phyloP scores from a whole-genome alignment of 2,888 invertebrate species.

The Andrena haemorrhoa region DNA sequence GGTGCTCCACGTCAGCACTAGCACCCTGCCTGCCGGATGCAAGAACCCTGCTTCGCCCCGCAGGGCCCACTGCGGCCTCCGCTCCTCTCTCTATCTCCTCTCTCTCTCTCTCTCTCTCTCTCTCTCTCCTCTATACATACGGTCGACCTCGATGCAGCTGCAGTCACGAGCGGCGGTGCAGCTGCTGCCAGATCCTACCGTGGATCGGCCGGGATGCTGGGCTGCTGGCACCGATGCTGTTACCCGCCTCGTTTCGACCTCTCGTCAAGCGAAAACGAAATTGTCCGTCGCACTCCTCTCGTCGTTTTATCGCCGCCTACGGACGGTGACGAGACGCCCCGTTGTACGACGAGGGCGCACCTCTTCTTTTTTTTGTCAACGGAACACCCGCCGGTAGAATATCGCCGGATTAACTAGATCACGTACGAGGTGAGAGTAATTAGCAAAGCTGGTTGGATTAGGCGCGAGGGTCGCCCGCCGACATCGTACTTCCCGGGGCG shows the following conservation, averaged over 20 bases:
- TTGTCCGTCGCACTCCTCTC: constrained; percentile 70
- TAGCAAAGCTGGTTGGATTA: not conserved
- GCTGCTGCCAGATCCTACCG: constrained; percentile 68
- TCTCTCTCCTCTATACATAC: constrained; percentile 27
- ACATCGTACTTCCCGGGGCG: too few relatives aligned
- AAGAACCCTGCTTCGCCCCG: constrained; percentile 45
- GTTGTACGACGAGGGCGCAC: constrained; percentile 10
- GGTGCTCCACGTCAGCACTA: constrained; percentile 68
- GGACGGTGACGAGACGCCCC: constrained; percentile 32
- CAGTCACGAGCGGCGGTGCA: constrained; percentile 65
- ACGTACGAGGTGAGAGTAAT: not conserved
- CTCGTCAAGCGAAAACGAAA: constrained; percentile 77
- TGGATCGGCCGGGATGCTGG: constrained; percentile 59
- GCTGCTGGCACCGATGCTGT: constrained; percentile 62
- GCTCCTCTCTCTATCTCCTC: not conserved
- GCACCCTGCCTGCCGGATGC: constrained; percentile 70
- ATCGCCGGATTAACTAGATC: not conserved
- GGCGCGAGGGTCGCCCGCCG: not conserved
- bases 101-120: not conserved
- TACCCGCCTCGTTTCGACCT: constrained; percentile 72
- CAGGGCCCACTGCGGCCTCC: not conserved
- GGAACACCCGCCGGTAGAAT: not conserved
- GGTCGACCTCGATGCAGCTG: constrained; percentile 66
- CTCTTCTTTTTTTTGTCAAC: constrained; percentile 39
- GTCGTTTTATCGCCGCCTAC: constrained; percentile 70